Base-by-base conservation (phyloP, 2,888 invertebrate genomes). In the Hetaerina titia region DNA sequence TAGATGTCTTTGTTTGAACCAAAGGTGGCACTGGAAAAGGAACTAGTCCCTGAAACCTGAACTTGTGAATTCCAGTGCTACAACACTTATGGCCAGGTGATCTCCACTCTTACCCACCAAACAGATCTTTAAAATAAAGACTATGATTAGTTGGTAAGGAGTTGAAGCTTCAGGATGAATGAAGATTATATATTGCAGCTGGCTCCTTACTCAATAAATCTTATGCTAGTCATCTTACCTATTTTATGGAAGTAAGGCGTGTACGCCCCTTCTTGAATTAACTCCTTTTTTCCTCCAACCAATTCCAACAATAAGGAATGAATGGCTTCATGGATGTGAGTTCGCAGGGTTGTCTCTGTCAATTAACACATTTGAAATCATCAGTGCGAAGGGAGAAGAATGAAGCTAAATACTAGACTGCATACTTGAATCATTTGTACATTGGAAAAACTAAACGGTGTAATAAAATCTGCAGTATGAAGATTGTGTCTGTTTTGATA, bases 201-300 rank as follows among this genome's bases (percentile, higher is more conserved):
- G 31, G 2, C 31, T 5, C 22, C 9, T 17, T 8, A 31, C 56
- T 87, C 15, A 17, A 9, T 19, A 45, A 9, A 31, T 64, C 25
- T 22, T 31, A 58, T 57, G 7, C 25, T 87, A 60, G 1, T 89
- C 58, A 96, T 96, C 96, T 96, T 97, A 96, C 97, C 97, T 90
- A 97, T 96, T 87, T 96, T 96, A 95, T 97, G 97, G 74, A 97
- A 97, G 95, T 97, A 97, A 0, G 97, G 97, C 4, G 97, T 96
- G 58, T 96, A 96, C 7, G 96, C 95, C 95, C 97, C 96, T 90
- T 95, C 96, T 90, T 95, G 95, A 88, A 95, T 88, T 7, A 95
- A 94, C 15, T 95, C 94, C 13, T 90, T 87, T n/a, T 95, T 95
- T 63, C 95, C 95, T 60, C 95, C 90, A 63, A 96, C 60, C 60